phyloP scores from a whole-genome alignment of 2,113 vertebrate species.

The Zootoca vivipara region DNA sequence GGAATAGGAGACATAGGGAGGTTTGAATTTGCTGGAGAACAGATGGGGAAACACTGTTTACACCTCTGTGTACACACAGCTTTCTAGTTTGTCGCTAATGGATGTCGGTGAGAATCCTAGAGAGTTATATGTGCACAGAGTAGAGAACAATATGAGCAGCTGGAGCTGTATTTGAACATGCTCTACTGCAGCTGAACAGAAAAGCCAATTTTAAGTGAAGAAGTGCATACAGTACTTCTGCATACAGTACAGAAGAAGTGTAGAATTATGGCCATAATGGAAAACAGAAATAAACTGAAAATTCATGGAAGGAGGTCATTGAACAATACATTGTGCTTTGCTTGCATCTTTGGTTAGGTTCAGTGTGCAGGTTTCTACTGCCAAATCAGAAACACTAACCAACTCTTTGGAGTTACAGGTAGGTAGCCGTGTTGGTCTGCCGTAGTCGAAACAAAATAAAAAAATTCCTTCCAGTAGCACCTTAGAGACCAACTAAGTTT shows the following conservation, averaged over 20 bases:
- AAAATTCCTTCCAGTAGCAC: too few relatives aligned
- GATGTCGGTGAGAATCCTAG: neutral
- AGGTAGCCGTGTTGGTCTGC: too few relatives aligned
- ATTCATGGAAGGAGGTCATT: too few relatives aligned
- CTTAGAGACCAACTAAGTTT: too few relatives aligned
- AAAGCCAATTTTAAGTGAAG: neutral
- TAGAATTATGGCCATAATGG: neutral
- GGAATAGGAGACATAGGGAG: too few relatives aligned
- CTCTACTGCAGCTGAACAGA: neutral
- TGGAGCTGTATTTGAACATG: neutral
- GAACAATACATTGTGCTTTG: neutral
- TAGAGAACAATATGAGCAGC: neutral
- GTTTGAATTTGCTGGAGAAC: neutral
- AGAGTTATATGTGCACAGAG: neutral
- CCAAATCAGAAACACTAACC: conserved; percentile 13
- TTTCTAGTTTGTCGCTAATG: too few relatives aligned
- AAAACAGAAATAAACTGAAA: neutral
- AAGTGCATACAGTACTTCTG: too few relatives aligned
- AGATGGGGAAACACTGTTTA: neutral
- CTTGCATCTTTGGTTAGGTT: conserved; percentile 11
- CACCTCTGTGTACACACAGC: neutral
- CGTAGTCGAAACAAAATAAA: too few relatives aligned
- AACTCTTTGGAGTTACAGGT: too few relatives aligned
- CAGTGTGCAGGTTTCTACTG: neutral
- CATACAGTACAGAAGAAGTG: too few relatives aligned